Evolutionary conservation across 2,113 vertebrate species (phyloP).

Genomic region (Sylvilagus bachmani): DNA sequence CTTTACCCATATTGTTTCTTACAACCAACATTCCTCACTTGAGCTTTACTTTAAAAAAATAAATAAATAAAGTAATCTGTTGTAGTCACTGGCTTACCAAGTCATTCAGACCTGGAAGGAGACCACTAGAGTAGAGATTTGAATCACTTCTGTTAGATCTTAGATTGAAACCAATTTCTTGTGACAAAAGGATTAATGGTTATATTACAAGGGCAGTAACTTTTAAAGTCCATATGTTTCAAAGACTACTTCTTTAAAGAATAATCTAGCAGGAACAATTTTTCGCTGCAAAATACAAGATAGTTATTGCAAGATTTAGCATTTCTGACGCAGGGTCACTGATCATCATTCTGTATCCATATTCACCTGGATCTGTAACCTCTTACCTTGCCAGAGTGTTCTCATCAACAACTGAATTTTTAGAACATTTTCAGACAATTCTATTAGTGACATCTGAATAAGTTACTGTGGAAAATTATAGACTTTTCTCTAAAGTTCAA

Average conservation of each 20-base stretch:
- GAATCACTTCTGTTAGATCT: not conserved
- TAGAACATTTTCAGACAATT: slow-evolving; percentile 57
- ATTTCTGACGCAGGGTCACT: not conserved
- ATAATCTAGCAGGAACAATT: not conserved
- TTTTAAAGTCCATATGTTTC: slow-evolving; percentile 10
- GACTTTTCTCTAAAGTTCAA: slow-evolving; percentile 47
- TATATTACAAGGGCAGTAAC: not conserved
- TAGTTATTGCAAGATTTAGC: not conserved
- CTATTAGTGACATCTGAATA: slow-evolving; percentile 14
- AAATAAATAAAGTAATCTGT: not conserved
- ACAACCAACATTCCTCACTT: not conserved
- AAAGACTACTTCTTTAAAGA: slow-evolving; percentile 11
- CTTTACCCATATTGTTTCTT: not conserved
- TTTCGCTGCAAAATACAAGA: not conserved
- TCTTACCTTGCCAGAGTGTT: not conserved
- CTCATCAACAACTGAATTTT: not conserved
- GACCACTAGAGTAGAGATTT: not conserved
- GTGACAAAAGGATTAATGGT: not conserved
- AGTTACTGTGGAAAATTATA: slow-evolving; percentile 36
- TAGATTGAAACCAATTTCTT: not conserved
- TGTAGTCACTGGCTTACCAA: not conserved
- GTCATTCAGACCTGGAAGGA: not conserved
- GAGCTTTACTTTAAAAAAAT: not conserved
- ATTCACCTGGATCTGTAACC: not conserved
- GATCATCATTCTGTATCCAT: not conserved